phyloP scores from a whole-genome alignment of 2,797 vertebrate species.

The Trematomus bernacchii region DNA sequence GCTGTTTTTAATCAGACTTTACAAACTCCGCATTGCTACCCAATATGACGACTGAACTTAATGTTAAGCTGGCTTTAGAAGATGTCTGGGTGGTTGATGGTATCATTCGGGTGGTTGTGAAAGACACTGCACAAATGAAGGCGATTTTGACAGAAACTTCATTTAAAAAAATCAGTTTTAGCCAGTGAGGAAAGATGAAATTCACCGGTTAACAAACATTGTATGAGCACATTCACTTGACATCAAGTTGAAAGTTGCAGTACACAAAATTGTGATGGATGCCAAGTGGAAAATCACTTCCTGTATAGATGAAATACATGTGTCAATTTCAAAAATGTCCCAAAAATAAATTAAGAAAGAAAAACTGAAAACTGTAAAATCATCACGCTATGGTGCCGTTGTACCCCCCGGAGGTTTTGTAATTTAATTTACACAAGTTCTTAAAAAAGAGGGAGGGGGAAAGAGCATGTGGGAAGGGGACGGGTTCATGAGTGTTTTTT shows the following conservation, averaged over 20 bases:
- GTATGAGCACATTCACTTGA: constrained; percentile 73
- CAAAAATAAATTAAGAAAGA: constrained; percentile 75
- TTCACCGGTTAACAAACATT: constrained; percentile 56
- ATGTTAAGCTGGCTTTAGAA: constrained; percentile 73
- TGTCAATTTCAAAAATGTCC: constrained; percentile 58
- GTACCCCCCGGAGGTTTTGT: constrained; percentile 72
- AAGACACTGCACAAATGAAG: constrained; percentile 50
- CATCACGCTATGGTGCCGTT: constrained; percentile 76
- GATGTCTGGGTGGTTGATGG: constrained; percentile 44
- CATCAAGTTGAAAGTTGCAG: constrained; percentile 66
- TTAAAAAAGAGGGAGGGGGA: constrained; percentile 75
- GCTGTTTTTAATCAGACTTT: constrained; percentile 60
- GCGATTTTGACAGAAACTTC: constrained; percentile 45
- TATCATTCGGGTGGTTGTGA: constrained; percentile 45
- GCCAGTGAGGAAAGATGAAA: constrained; percentile 55
- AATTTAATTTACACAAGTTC: constrained; percentile 83
- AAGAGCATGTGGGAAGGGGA: constrained; percentile 64
- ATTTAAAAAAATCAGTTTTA: constrained; percentile 18
- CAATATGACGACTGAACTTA: constrained; percentile 64
- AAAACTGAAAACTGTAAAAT: constrained; percentile 58
- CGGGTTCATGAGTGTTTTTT: constrained; percentile 75
- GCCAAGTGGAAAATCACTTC: constrained; percentile 52
- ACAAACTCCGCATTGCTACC: constrained; percentile 70
- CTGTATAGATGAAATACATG: constrained; percentile 57
- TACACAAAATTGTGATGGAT: constrained; percentile 56